These are phyloP conservation scores for Aquatica leii DNA, from an alignment of 2,888 invertebrate species.

Conservation along the genomic window DNA sequence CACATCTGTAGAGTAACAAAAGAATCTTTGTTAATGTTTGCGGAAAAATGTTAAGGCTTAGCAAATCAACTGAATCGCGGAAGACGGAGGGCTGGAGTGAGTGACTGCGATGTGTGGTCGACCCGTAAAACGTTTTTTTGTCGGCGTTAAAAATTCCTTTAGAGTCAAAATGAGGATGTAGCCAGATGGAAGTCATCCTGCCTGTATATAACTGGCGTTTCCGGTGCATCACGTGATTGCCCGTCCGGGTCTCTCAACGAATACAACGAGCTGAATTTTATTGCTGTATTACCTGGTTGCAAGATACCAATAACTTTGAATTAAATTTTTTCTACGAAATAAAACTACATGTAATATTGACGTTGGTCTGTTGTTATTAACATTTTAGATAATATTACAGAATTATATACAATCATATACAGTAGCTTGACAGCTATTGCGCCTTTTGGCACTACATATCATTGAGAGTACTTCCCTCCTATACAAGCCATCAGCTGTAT, in stretches of 20 bases:
- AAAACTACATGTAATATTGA: slow-evolving; percentile 44
- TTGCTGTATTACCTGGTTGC: not conserved
- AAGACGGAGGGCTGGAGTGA: slow-evolving; percentile 23
- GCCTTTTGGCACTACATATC: slow-evolving; percentile 54
- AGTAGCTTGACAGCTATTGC: slow-evolving; percentile 49
- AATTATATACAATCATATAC: slow-evolving; percentile 58
- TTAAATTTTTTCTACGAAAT: slow-evolving; percentile 13
- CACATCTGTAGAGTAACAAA: slow-evolving; percentile 4
- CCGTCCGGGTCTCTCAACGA: slow-evolving; percentile 56
- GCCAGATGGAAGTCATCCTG: slow-evolving; percentile 61
- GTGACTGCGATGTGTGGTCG: slow-evolving; percentile 30
- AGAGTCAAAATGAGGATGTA: slow-evolving; percentile 57
- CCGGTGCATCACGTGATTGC: slow-evolving; percentile 61
- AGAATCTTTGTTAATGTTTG: slow-evolving; percentile 13
- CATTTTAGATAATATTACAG: slow-evolving; percentile 55
- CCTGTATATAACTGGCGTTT: slow-evolving; percentile 67
- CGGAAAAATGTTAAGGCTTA: slow-evolving; percentile 14
- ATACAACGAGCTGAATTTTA: slow-evolving; percentile 32
- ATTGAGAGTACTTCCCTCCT: slow-evolving; percentile 52
- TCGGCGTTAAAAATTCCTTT: slow-evolving; percentile 56
- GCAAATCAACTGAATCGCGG: slow-evolving; percentile 27
- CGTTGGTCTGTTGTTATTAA: slow-evolving; percentile 56
- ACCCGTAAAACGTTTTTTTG: slow-evolving; percentile 46
- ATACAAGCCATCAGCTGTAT: slow-evolving; percentile 33
- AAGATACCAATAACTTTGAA: slow-evolving; percentile 1